Percentiles rank a stretch among this genome's conserved stretches.
phyloP scores from a whole-genome alignment of 2,797 vertebrate species.

The Diplodus puntazzo region DNA sequence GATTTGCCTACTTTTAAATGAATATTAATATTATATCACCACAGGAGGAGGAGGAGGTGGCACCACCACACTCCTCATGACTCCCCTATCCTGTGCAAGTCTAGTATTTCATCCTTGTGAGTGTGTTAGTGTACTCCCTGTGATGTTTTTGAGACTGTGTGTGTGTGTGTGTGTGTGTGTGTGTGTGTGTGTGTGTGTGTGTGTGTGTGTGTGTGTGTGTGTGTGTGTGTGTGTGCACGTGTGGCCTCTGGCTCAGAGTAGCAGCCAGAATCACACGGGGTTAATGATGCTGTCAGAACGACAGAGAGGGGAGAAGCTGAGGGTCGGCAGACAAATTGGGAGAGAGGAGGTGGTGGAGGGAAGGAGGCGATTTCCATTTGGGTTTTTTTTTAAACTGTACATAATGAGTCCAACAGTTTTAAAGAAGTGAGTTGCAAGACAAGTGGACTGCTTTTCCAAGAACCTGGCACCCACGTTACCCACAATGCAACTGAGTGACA shows the following conservation, averaged over 20 bases:
- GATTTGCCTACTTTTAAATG: constrained; percentile 31
- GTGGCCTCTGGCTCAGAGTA: constrained; percentile 2
- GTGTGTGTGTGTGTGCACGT: background rate
- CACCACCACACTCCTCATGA: background rate
- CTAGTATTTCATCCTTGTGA: constrained; percentile 14
- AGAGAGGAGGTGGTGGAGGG: background rate
- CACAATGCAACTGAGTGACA: no score
- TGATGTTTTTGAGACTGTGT: constrained; percentile 17
- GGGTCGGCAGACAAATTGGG: background rate
- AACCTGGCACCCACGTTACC: no score
- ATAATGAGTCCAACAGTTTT: no score
- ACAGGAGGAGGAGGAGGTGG: background rate
- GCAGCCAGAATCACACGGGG: constrained; percentile 28
- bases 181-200: background rate
- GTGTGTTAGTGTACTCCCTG: background rate
- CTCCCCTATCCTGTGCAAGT: background rate
- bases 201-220: background rate
- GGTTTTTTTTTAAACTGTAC: no score
- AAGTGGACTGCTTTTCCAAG: no score
- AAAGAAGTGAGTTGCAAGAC: no score
- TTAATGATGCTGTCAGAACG: constrained; percentile 63
- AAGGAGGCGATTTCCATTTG: background rate
- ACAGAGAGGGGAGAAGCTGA: constrained; percentile 4
- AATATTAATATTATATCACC: constrained; percentile 8
- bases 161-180: background rate